Conservation (phyloP, 2,888 invertebrate species). For the Azorinus chamasolen region DNA sequence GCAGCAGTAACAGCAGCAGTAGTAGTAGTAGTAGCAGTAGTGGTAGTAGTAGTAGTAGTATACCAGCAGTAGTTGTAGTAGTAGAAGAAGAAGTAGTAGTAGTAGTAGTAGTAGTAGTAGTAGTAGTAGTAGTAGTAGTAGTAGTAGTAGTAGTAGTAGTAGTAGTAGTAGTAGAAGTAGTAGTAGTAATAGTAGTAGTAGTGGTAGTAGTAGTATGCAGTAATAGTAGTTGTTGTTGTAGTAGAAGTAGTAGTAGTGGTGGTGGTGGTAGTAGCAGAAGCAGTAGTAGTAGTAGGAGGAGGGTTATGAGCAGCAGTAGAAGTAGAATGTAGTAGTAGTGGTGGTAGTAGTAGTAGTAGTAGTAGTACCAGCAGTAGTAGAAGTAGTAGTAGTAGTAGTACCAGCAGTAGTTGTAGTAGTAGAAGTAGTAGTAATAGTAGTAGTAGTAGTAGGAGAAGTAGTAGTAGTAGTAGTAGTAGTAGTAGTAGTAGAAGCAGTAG, state of each 20-base stretch:
- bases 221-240: conserved; percentile 2
- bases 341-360: conserved; percentile 17
- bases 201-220: too few relatives aligned
- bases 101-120: conserved; percentile 12
- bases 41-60: too few relatives aligned
- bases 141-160: conserved; percentile 19
- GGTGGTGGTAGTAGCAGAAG: conserved; percentile 15
- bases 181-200: conserved; percentile 8
- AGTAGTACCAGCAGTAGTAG: conserved; percentile 9
- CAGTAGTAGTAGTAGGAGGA: too few relatives aligned
- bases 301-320: too few relatives aligned
- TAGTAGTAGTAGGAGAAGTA: too few relatives aligned
- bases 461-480: too few relatives aligned
- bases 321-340: too few relatives aligned
- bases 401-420: conserved; percentile 6
- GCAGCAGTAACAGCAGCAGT: conserved; percentile 11
- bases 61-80: conserved; percentile 5
- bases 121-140: conserved; percentile 19
- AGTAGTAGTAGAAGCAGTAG: too few relatives aligned
- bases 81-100: conserved; percentile 12
- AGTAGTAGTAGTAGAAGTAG: conserved; percentile 21
- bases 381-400: conserved; percentile 15
- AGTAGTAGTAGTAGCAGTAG: conserved; percentile 21
- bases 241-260: conserved; percentile 17
- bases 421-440: conserved; percentile 11